Conservation (phyloP, 2,888 invertebrate genomes). For the Steromphala cineraria region DNA sequence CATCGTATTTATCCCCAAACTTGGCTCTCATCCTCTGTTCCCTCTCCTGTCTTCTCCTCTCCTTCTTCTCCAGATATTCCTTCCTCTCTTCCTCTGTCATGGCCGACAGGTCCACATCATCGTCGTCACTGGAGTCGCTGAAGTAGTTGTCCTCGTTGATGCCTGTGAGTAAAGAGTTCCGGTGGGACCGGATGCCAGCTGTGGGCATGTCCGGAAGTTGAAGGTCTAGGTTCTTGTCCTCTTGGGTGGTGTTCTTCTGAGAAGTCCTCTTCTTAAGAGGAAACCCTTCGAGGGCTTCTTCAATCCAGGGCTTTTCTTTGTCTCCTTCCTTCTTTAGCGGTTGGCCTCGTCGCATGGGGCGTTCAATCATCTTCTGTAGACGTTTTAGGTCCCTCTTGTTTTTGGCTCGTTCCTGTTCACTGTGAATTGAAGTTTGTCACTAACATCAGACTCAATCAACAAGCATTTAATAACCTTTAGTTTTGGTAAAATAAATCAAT, state of each 20-base stretch:
- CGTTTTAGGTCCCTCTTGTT: not conserved
- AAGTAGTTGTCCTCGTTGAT: slow-evolving; percentile 29
- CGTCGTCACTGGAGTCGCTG: slow-evolving; percentile 30
- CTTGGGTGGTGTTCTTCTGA: not conserved
- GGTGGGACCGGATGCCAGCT: slow-evolving; percentile 44
- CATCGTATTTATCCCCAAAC: slow-evolving; percentile 73
- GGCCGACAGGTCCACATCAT: slow-evolving; percentile 53
- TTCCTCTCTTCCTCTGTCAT: slow-evolving; percentile 69
- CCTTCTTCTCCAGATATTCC: slow-evolving; percentile 62
- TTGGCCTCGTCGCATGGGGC: not conserved
- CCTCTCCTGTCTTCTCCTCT: slow-evolving; percentile 86
- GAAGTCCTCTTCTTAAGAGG: not conserved
- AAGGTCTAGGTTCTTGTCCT: slow-evolving; percentile 6
- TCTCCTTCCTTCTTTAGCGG: not conserved
- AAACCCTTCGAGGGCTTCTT: not conserved
- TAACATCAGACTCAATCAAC: no score
- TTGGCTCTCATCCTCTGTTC: slow-evolving; percentile 75
- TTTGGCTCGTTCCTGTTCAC: not conserved
- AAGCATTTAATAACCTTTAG: no score
- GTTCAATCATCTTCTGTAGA: slow-evolving; percentile 1
- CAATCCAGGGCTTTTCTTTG: not conserved
- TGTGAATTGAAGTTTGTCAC: no score
- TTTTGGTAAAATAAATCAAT: no score
- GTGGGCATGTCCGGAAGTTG: slow-evolving; percentile 17
- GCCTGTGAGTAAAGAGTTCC: slow-evolving; percentile 22